A percentile compares a stretch with the other conserved stretches of the same genome.
Evolutionary conservation across 2,113 vertebrate species (phyloP).

Genomic region (Tichodroma muraria): DNA sequence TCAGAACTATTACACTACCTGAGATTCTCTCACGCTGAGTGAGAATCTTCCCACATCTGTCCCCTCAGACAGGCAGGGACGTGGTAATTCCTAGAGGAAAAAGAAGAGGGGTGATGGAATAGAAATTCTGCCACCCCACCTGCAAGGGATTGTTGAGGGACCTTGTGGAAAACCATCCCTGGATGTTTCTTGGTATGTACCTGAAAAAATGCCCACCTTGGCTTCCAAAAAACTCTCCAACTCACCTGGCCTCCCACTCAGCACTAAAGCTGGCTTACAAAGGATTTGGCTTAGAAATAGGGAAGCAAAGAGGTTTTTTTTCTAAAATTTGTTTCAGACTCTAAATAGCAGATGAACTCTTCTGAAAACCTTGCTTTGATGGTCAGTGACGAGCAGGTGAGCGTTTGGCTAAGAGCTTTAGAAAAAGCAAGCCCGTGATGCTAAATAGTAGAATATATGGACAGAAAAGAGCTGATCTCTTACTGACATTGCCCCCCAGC

Average conservation of each 20-base stretch:
- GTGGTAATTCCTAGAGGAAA: background rate
- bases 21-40: background rate
- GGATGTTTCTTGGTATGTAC: background rate
- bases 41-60: background rate
- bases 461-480: background rate
- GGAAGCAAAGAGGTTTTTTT: background rate
- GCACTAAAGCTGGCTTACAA: background rate
- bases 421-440: slow-evolving; percentile 6
- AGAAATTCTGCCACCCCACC: background rate
- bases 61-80: accelerated
- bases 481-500: background rate
- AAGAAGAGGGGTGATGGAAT: background rate
- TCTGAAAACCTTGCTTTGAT: background rate
- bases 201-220: background rate
- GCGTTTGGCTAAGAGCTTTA: background rate
- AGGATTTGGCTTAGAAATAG: background rate
- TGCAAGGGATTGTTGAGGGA: background rate
- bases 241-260: background rate
- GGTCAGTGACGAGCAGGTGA: background rate
- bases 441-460: background rate
- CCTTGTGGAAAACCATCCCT: background rate
- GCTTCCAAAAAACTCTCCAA: background rate
- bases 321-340: background rate
- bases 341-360: background rate
- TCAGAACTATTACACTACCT: background rate